phyloP scores from a whole-genome alignment of 2,888 invertebrate species.

The Trilocha varians region DNA sequence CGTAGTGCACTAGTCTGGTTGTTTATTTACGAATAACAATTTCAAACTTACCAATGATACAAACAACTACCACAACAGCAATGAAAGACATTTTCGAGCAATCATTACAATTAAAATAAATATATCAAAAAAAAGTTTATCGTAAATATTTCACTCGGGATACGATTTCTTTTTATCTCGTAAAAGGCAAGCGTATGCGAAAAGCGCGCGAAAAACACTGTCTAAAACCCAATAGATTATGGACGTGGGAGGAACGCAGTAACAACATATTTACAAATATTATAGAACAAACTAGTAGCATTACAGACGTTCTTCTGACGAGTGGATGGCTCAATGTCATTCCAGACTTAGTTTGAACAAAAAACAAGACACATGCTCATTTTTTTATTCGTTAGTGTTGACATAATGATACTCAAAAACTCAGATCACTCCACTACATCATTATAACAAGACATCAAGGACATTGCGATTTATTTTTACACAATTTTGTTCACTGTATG shows the following conservation, averaged over 20 bases:
- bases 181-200: constrained; percentile 38
- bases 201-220: constrained; percentile 53
- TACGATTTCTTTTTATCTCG: constrained; percentile 1
- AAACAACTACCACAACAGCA: constrained; percentile 27
- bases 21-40: neutral
- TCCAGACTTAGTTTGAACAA: neutral
- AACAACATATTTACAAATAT: constrained; percentile 23
- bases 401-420: constrained; percentile 12
- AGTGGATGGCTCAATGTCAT: constrained; percentile 1
- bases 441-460: neutral
- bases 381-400: neutral
- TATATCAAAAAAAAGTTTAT: constrained; percentile 6
- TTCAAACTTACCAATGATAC: constrained; percentile 32
- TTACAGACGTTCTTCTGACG: neutral
- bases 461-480: constrained; percentile 15
- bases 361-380: neutral
- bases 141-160: constrained; percentile 3
- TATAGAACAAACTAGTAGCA: neutral
- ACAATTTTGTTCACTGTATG: constrained; percentile 57
- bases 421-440: neutral
- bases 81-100: constrained; percentile 35
- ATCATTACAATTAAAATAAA: constrained; percentile 18
- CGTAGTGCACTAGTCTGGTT: neutral
- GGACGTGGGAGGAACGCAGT: constrained; percentile 35
- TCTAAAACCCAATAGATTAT: constrained; percentile 25